Evolutionary conservation across 30 jellyfish, hydroid and myxozoan genomes (phyloP).

Genomic region (Aurelia sp.): DNA sequence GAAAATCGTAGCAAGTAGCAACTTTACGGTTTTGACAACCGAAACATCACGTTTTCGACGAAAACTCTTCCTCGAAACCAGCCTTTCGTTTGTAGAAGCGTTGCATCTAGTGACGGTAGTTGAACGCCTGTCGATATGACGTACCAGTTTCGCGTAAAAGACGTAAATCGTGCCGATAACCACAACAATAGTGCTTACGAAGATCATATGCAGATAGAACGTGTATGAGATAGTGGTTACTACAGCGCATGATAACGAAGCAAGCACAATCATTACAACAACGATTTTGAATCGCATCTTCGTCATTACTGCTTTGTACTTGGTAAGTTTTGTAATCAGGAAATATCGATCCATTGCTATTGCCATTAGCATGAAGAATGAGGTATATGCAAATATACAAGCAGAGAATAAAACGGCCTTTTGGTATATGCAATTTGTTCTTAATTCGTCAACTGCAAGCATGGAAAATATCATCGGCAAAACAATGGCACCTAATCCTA

Average conservation of each 20-base stretch:
- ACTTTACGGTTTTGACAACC: constrained; percentile 44
- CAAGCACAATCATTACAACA: constrained; percentile 14
- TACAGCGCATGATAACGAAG: constrained; percentile 23
- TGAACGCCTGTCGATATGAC: constrained; percentile 53
- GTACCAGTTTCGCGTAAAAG: constrained; percentile 46
- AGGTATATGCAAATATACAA: constrained; percentile 39
- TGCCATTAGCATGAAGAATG: constrained; percentile 60
- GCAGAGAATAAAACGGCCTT: constrained; percentile 35
- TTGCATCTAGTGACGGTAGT: neutral
- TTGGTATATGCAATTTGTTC: constrained; percentile 39
- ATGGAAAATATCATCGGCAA: constrained; percentile 44
- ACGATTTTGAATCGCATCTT: constrained; percentile 32
- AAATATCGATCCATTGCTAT: constrained; percentile 67
- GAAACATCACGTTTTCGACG: constrained; percentile 70
- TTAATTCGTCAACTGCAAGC: constrained; percentile 31
- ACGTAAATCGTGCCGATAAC: constrained; percentile 42
- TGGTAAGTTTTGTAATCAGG: constrained; percentile 37
- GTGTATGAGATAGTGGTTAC: constrained; percentile 14
- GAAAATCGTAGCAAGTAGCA: constrained; percentile 58
- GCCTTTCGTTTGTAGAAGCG: neutral
- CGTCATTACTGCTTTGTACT: constrained; percentile 46
- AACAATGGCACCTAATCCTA: constrained; percentile 46
- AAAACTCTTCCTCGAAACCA: constrained; percentile 13
- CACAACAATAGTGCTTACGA: constrained; percentile 20
- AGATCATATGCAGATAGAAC: constrained; percentile 29